Base-by-base conservation (phyloP, 1,140 invertebrate species). In the Neodiprion virginianus region DNA sequence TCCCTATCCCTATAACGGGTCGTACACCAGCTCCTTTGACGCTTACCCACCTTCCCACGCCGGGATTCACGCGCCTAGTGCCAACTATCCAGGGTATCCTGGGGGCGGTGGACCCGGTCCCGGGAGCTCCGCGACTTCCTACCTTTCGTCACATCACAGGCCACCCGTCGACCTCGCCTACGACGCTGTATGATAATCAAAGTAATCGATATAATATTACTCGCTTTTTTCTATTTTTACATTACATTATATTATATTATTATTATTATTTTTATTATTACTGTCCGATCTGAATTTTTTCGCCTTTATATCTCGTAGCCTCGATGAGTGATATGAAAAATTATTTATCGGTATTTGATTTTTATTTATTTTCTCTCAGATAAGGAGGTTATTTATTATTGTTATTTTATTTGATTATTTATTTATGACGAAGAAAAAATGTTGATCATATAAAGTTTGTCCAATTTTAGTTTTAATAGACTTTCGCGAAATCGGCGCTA, bases 131-230 rank as follows among this genome's bases (percentile, higher is more conserved):
- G 83, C 86, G 73, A 83, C 87, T 28, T 85, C 86, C 77, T 88
- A 87, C 79, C 82, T 87, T 78, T 85, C 86, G 74, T 83, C 85
- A 14, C 84, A 86, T 76, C 85, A 86, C 76, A 87, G 86, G 79
- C 86, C 86, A 73, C 83, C 87, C 68, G 84, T 88, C 77, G 87
- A 88, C 79, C 84, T 88, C 72, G 83, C 84, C 69, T 88, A 88
- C 79, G 87, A 88, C 73, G 87, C 84, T 74, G 87, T 88, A 88
- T 88, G 87, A 88, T 88, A 88, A 85, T 87, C 81, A 80, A 82
- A 84, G 75, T 83, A 82, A 84, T 17, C 10, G 40, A 71, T 75
- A 69, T 50, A 70, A 40, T 61, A 53, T 53, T 72, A 48, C 21
- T 69, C 9, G 17, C 53, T 61, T 17, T 61, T 61, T 61, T 61